phyloP scores from a whole-genome alignment of 2,797 vertebrate genomes.

The Manis crassicaudata region DNA sequence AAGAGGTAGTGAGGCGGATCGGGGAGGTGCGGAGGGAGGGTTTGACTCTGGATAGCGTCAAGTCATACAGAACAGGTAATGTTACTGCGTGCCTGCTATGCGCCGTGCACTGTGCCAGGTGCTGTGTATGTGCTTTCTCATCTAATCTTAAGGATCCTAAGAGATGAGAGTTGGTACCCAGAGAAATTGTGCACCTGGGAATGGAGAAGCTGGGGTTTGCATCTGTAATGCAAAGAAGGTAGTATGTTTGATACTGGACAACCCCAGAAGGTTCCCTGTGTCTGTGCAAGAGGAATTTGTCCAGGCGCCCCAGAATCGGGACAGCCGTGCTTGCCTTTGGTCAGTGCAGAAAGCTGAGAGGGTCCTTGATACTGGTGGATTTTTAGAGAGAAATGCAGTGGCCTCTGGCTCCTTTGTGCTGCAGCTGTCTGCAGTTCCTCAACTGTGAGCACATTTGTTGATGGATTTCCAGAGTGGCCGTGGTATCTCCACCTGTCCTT shows the following conservation, averaged over 20 bases:
- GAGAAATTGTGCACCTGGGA: not conserved
- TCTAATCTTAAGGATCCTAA: not conserved
- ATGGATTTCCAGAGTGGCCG: constrained; percentile 48
- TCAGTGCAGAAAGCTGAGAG: not conserved
- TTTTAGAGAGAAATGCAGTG: not conserved
- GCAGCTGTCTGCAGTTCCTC: constrained; percentile 67
- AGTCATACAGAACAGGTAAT: not conserved
- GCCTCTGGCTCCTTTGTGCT: constrained; percentile 31
- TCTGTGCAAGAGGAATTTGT: not conserved
- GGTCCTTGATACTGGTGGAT: not conserved
- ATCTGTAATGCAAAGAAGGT: not conserved
- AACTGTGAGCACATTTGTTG: constrained; percentile 54
- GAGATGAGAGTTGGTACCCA: not conserved
- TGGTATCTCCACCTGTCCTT: constrained; percentile 67
- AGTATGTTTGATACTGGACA: constrained; percentile 57
- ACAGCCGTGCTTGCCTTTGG: constrained; percentile 26
- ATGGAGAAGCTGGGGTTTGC: not conserved
- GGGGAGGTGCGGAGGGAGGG: no score
- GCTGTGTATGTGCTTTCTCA: not conserved
- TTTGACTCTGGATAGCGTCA: not conserved
- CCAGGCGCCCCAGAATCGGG: not conserved
- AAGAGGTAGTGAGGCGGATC: not conserved
- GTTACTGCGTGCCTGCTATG: not conserved
- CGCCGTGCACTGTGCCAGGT: not conserved
- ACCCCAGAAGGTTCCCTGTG: not conserved